A percentile compares a stretch with the other conserved stretches of the same genome.
These are phyloP conservation scores for Thereva nobilitata DNA, from an alignment of 2,888 invertebrate genomes.

Conservation along the genomic window DNA sequence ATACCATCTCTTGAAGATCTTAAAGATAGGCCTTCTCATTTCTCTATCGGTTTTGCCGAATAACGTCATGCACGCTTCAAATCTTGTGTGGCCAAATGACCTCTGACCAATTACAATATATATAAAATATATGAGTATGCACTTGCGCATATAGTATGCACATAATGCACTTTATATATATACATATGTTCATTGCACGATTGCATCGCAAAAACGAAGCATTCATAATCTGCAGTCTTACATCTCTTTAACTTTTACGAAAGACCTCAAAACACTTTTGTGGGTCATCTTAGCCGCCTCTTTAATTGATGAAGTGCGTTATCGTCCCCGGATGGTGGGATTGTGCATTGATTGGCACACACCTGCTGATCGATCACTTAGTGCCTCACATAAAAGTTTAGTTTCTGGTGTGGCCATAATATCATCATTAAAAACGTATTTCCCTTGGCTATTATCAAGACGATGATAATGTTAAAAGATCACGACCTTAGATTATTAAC, in stretches of 20 bases:
- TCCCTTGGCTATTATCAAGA: slow-evolving; percentile 4
- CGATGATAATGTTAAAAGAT: slow-evolving; percentile 26
- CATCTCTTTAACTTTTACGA: slow-evolving; percentile 19
- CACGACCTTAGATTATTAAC: slow-evolving; percentile 14
- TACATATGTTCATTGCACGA: slow-evolving; percentile 13
- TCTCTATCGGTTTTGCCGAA: slow-evolving; percentile 27
- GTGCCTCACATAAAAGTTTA: neutral
- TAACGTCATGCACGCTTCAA: slow-evolving; percentile 31
- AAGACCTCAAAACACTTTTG: slow-evolving; percentile 26
- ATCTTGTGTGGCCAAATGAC: slow-evolving; percentile 33
- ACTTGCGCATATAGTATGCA: no score
- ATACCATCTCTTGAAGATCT: slow-evolving; percentile 14
- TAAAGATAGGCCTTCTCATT: slow-evolving; percentile 25
- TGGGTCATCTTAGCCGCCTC: slow-evolving; percentile 20
- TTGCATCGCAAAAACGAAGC: slow-evolving; percentile 8
- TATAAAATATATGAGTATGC: no score
- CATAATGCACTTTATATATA: no score
- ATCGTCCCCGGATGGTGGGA: slow-evolving; percentile 8
- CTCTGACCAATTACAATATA: slow-evolving; percentile 7
- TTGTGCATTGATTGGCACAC: slow-evolving; percentile 19
- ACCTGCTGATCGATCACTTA: slow-evolving; percentile 31
- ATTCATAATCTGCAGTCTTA: slow-evolving; percentile 25
- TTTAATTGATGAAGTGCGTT: slow-evolving; percentile 32
- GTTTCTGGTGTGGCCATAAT: neutral
- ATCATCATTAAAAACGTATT: neutral